Percentiles rank a stretch among this genome's conserved stretches.
These are phyloP conservation scores for Caradrina kadenii DNA, from an alignment of 2,888 invertebrate species.

Conservation along the genomic window DNA sequence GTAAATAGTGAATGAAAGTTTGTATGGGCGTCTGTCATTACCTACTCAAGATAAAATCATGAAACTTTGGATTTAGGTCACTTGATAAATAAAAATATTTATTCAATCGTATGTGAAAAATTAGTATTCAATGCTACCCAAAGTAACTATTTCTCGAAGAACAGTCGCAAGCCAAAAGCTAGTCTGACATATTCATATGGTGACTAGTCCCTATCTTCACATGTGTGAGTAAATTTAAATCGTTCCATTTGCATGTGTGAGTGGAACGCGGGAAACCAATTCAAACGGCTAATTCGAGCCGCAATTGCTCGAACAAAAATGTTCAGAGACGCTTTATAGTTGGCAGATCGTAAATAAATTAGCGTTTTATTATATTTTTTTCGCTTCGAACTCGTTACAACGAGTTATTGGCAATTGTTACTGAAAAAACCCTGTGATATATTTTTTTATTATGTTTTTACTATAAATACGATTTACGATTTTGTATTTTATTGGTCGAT, in stretches of 20 bases:
- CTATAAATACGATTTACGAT: conserved; percentile 45
- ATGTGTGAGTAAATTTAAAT: conserved; percentile 70
- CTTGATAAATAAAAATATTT: no score
- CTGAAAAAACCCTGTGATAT: conserved; percentile 47
- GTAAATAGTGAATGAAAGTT: no score
- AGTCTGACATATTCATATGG: background rate
- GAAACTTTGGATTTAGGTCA: no score
- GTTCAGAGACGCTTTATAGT: conserved; percentile 70
- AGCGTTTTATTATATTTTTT: conserved; percentile 68
- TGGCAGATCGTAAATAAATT: conserved; percentile 83
- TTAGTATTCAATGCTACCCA: no score
- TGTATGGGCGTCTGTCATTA: no score
- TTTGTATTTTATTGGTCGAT: conserved; percentile 38
- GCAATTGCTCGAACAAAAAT: conserved; percentile 71
- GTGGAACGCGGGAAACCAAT: conserved; percentile 79
- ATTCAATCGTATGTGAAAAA: no score
- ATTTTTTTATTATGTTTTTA: conserved; percentile 46
- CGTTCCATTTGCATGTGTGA: conserved; percentile 73
- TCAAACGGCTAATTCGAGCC: conserved; percentile 86
- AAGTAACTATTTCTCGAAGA: no score
- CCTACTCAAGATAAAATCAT: no score
- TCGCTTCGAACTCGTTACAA: conserved; percentile 67
- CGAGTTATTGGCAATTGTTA: conserved; percentile 69
- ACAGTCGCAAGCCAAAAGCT: no score
- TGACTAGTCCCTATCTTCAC: conserved; percentile 50